These are phyloP conservation scores for Geotrypetes seraphini DNA, from an alignment of 2,797 vertebrate species.

Conservation along the genomic window DNA sequence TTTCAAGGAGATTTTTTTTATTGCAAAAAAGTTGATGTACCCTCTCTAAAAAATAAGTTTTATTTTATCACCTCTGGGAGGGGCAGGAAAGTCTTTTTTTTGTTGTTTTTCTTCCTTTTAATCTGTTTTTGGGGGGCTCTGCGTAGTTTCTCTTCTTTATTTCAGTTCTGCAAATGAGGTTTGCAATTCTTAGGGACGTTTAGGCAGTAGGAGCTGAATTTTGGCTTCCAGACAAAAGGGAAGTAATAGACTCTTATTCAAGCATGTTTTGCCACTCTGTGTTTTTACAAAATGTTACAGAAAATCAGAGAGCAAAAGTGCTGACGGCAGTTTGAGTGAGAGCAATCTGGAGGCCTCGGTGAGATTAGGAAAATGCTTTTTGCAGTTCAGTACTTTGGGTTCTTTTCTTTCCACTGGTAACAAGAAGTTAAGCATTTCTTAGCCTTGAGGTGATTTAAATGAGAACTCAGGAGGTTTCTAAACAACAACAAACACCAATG, in stretches of 20 bases:
- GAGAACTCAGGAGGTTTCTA: slow-evolving; percentile 63
- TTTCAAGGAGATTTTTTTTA: slow-evolving; percentile 32
- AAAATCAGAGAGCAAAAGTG: too few relatives aligned
- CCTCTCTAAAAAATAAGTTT: slow-evolving; percentile 51
- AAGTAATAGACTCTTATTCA: slow-evolving; percentile 47
- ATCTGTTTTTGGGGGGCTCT: too few relatives aligned
- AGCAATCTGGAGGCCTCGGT: slow-evolving; percentile 42
- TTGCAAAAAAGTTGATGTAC: slow-evolving; percentile 44
- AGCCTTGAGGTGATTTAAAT: slow-evolving; percentile 50
- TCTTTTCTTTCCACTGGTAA: slow-evolving; percentile 46
- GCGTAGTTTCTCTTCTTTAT: slow-evolving; percentile 30
- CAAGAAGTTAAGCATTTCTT: slow-evolving; percentile 39
- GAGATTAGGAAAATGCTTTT: too few relatives aligned
- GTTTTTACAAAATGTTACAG: slow-evolving; percentile 47
- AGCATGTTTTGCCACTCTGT: slow-evolving; percentile 54
- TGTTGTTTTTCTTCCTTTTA: slow-evolving; percentile 1
- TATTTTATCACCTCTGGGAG: slow-evolving; percentile 54
- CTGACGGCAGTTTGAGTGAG: too few relatives aligned
- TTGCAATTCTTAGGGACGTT: slow-evolving; percentile 44
- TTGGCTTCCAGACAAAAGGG: slow-evolving; percentile 60
- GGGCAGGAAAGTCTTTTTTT: slow-evolving; percentile 44
- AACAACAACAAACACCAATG: slow-evolving; percentile 40
- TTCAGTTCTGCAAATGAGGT: slow-evolving; percentile 38
- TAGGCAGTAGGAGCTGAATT: slow-evolving; percentile 49
- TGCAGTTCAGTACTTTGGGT: slow-evolving; percentile 18